phyloP scores from a whole-genome alignment of 2,797 vertebrate genomes.

The Squalus acanthias region DNA sequence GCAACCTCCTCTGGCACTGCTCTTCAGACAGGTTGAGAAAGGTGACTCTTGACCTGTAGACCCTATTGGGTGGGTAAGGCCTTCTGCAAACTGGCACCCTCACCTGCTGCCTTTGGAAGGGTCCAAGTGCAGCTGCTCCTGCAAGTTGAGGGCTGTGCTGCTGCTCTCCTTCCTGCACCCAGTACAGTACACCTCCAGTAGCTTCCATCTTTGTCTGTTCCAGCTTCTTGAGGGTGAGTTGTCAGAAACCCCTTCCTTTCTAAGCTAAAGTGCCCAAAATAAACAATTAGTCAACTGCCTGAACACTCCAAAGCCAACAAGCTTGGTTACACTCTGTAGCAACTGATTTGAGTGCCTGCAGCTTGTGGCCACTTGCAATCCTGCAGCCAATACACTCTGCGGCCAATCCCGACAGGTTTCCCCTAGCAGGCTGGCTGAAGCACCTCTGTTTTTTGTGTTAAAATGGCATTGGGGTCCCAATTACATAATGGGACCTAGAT shows the following conservation, averaged over 20 bases:
- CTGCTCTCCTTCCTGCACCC: not conserved
- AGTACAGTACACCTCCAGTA: not conserved
- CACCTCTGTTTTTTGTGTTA: not conserved
- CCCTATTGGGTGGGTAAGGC: not conserved
- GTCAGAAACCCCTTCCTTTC: not conserved
- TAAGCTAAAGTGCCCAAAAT: not conserved
- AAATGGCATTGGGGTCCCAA: not conserved
- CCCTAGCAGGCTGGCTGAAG: not conserved
- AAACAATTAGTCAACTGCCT: not conserved
- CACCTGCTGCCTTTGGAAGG: not conserved
- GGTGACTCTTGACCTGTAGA: not conserved
- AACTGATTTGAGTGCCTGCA: not conserved
- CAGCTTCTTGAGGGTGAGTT: not conserved
- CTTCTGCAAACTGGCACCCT: not conserved
- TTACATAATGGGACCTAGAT: too few relatives aligned
- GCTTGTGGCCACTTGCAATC: not conserved
- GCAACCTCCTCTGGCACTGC: not conserved
- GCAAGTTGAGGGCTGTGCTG: not conserved
- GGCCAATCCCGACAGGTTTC: not conserved
- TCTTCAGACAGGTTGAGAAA: not conserved
- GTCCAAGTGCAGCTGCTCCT: not conserved
- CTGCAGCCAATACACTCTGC: not conserved
- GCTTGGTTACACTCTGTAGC: not conserved
- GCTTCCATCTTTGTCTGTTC: not conserved
- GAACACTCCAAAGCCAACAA: not conserved